phyloP scores from a whole-genome alignment of 2,113 vertebrate genomes.

The Crypturellus undulatus region DNA sequence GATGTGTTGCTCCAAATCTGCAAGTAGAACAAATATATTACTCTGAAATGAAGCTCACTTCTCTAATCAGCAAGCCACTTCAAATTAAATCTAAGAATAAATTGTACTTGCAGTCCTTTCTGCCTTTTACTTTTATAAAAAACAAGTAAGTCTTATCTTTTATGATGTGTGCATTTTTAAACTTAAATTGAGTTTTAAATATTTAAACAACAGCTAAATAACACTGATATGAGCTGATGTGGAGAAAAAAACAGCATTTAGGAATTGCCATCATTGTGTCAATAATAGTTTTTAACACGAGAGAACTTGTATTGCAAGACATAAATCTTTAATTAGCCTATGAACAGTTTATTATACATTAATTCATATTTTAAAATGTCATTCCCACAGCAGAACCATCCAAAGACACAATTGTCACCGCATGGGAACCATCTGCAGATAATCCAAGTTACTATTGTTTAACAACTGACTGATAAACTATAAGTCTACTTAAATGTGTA shows the following conservation, averaged over 20 bases:
- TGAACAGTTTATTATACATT: neutral
- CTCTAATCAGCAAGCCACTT: conserved; percentile 4
- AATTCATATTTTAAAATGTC: neutral
- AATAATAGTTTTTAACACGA: conserved; percentile 19
- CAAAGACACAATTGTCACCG: neutral
- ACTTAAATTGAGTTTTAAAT: conserved; percentile 15
- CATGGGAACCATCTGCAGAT: neutral
- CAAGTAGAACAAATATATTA: conserved; percentile 1
- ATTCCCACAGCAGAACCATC: neutral
- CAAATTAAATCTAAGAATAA: neutral
- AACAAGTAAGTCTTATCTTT: neutral
- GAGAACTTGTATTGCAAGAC: neutral
- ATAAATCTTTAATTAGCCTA: conserved; percentile 42
- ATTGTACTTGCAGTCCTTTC: neutral
- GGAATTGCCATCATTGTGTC: neutral
- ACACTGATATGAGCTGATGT: neutral
- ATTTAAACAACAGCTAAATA: conserved; percentile 31
- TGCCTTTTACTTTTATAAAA: conserved; percentile 6
- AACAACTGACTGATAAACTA: neutral
- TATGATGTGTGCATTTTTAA: neutral
- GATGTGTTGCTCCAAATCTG: neutral
- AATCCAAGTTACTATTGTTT: neutral
- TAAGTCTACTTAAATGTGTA: neutral
- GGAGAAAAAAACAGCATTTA: neutral
- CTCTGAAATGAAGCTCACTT: neutral